Percentiles rank a stretch among this genome's conserved stretches.
These are phyloP conservation scores for Notospermus geniculatus DNA, from an alignment of 1,140 invertebrate genomes.

Conservation along the genomic window DNA sequence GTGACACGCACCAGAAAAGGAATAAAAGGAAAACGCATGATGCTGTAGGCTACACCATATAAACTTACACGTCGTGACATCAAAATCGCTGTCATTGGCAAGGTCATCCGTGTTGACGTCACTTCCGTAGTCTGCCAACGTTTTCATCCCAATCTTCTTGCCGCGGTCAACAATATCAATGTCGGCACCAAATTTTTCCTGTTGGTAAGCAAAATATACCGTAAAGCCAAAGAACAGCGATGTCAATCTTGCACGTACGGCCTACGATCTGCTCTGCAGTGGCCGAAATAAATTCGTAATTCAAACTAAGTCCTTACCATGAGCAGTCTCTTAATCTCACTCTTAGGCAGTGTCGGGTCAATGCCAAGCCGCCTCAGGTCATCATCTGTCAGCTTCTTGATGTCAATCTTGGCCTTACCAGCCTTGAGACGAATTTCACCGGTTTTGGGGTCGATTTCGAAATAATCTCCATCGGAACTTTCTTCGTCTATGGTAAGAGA, in stretches of 20 bases:
- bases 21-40: too few species aligned
- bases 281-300: too few species aligned
- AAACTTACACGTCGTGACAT: slow-evolving; percentile 46
- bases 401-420: slow-evolving; percentile 53
- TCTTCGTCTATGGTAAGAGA: slow-evolving; percentile 19
- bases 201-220: neutral
- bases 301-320: slow-evolving; percentile 35
- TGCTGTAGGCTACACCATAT: too few species aligned
- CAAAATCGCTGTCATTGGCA: slow-evolving; percentile 52
- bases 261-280: too few species aligned
- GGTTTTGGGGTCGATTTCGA: slow-evolving; percentile 46
- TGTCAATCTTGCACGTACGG: too few species aligned
- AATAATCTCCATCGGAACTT: slow-evolving; percentile 45
- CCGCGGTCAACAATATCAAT: slow-evolving; percentile 39
- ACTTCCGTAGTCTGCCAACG: slow-evolving; percentile 44
- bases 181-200: slow-evolving; percentile 51
- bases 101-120: slow-evolving; percentile 48
- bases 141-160: slow-evolving; percentile 42
- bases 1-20: too few species aligned
- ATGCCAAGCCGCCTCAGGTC: slow-evolving; percentile 47
- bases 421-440: slow-evolving; percentile 43
- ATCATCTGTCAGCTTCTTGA: slow-evolving; percentile 48
- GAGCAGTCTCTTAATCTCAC: slow-evolving; percentile 47
- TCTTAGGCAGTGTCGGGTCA: slow-evolving; percentile 46
- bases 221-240: too few species aligned